Evolutionary conservation across 2,797 vertebrate species (phyloP).

Genomic region (Muscicapa comitata): DNA sequence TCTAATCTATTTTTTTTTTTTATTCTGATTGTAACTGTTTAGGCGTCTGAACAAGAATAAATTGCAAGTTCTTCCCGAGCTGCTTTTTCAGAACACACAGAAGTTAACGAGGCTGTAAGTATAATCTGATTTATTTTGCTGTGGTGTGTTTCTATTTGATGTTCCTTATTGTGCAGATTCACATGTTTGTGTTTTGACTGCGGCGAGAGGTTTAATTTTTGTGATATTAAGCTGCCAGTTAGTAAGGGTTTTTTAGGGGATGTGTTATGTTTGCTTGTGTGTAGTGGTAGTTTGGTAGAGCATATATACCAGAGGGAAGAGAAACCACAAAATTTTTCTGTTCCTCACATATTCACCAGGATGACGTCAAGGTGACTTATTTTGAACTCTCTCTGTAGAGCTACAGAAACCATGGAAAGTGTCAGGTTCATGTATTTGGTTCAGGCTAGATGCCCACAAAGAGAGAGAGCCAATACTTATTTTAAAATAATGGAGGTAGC

Average conservation of each 20-base stretch:
- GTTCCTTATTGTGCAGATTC: not conserved
- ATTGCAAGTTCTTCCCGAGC: conserved; percentile 92
- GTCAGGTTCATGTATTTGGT: not conserved
- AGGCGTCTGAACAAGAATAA: conserved; percentile 98
- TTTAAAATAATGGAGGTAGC: not conserved
- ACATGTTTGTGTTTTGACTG: not conserved
- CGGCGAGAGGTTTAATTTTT: not conserved
- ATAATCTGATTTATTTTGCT: not conserved
- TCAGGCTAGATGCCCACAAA: not conserved
- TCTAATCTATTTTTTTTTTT: not conserved
- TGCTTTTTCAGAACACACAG: conserved; percentile 95
- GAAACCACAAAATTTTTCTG: not conserved
- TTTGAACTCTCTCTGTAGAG: not conserved
- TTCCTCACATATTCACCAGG: not conserved
- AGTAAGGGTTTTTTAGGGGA: not conserved
- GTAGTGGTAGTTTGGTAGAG: not conserved
- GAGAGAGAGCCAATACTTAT: not conserved
- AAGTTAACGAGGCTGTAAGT: conserved; percentile 98
- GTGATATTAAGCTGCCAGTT: not conserved
- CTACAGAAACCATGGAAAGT: not conserved
- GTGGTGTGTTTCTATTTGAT: not conserved
- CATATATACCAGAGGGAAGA: not conserved
- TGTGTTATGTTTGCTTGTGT: not conserved
- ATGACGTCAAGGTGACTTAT: not conserved
- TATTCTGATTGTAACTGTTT: not conserved